Evolutionary conservation across 1,140 invertebrate genomes (phyloP).

Genomic region (Copidosoma floridanum): DNA sequence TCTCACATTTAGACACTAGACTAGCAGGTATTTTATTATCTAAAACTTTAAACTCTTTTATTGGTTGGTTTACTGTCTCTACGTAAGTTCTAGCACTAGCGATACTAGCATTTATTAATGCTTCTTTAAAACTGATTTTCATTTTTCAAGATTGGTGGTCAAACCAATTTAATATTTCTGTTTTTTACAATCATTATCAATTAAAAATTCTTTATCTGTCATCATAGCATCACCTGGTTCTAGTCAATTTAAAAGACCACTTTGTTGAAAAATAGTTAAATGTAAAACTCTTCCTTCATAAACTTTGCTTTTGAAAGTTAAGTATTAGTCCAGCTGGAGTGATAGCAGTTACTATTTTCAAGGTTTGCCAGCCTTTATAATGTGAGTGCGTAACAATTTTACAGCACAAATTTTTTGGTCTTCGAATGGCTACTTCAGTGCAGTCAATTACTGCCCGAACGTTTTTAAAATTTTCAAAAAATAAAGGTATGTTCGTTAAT

Average conservation of each 20-base stretch:
- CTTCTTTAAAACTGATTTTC: slow-evolving; percentile 23
- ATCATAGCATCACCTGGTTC: not conserved
- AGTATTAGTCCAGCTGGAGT: slow-evolving; percentile 33
- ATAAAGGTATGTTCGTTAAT: slow-evolving; percentile 20
- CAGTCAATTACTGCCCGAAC: slow-evolving; percentile 33
- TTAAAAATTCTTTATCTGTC: not conserved
- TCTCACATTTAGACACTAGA: slow-evolving; percentile 16
- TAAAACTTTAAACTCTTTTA: slow-evolving; percentile 39
- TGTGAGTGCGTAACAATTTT: slow-evolving; percentile 31
- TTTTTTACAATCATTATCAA: not conserved
- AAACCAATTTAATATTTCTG: not conserved
- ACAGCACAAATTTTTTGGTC: slow-evolving; percentile 25
- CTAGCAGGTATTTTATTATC: slow-evolving; percentile 23
- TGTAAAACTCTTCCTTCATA: slow-evolving; percentile 38
- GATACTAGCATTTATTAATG: slow-evolving; percentile 35
- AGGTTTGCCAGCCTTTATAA: slow-evolving; percentile 39
- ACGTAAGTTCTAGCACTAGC: slow-evolving; percentile 28
- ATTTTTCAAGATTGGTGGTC: not conserved
- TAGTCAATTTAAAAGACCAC: not conserved
- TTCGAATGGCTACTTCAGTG: slow-evolving; percentile 30
- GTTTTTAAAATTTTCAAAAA: slow-evolving; percentile 26
- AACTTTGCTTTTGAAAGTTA: slow-evolving; percentile 33
- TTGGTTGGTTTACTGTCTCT: slow-evolving; percentile 34
- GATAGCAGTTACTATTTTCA: slow-evolving; percentile 41
- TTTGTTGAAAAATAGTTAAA: slow-evolving; percentile 32